phyloP scores from a whole-genome alignment of 2,797 vertebrate species.

The Platalea minor region DNA sequence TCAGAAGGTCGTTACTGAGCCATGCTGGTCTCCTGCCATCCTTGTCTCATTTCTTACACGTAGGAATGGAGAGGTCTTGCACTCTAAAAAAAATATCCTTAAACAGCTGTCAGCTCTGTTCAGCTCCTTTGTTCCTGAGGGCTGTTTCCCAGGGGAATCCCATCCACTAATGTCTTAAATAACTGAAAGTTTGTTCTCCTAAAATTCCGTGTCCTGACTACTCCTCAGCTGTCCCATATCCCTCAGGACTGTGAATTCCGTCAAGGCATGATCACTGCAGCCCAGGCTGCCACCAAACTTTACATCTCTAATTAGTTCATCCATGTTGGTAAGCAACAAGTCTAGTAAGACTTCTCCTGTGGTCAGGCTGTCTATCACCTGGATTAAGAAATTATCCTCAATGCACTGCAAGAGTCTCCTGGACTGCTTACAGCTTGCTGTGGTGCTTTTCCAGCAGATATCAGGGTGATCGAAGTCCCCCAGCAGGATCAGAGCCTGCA shows the following conservation, averaged over 20 bases:
- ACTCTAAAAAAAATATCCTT: neutral
- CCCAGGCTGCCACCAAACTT: neutral
- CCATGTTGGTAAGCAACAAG: fast-evolving
- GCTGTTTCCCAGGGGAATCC: fast-evolving
- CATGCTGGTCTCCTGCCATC: neutral
- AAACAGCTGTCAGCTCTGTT: neutral
- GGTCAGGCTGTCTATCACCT: fast-evolving
- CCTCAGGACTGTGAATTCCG: neutral
- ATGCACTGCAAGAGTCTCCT: neutral
- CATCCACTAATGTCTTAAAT: neutral
- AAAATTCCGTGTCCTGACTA: neutral
- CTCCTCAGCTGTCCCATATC: neutral
- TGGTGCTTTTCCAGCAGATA: neutral
- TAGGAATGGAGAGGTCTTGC: neutral
- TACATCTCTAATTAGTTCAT: neutral
- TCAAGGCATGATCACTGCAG: neutral
- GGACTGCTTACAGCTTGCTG: neutral
- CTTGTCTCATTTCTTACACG: fast-evolving
- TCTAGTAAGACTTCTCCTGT: neutral
- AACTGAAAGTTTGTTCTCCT: neutral
- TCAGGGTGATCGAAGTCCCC: neutral
- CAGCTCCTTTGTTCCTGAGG: neutral
- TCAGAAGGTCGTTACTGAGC: neutral
- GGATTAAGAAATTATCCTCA: neutral
- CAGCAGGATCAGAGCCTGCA: neutral